phyloP scores from a whole-genome alignment of 2,888 invertebrate genomes.

The Limnephilus marmoratus region DNA sequence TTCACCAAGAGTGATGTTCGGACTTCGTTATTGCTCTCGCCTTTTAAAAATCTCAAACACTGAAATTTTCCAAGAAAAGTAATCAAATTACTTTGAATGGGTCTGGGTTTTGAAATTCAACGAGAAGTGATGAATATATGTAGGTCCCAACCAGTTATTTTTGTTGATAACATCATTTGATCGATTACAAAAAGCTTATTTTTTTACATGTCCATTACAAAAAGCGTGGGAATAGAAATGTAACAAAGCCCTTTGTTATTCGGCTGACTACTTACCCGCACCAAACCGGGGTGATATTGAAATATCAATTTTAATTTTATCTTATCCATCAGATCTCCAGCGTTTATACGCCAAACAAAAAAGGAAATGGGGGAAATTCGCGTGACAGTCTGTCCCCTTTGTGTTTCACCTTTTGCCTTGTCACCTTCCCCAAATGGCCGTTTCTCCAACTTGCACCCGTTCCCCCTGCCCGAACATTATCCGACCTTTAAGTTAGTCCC shows the following conservation, averaged over 20 bases:
- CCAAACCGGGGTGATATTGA: conserved; percentile 37
- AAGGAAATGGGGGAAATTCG: conserved; percentile 49
- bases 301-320: conserved; percentile 49
- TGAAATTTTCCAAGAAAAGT: neutral
- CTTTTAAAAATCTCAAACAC: neutral
- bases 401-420: conserved; percentile 50
- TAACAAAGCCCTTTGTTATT: neutral
- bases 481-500: neutral
- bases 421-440: conserved; percentile 50
- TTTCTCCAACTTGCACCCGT: conserved; percentile 46
- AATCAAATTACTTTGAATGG: neutral
- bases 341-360: conserved; percentile 49
- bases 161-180: neutral
- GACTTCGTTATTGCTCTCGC: neutral
- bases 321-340: conserved; percentile 48
- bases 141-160: neutral
- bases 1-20: too few species aligned
- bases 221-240: conserved; percentile 27
- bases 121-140: neutral
- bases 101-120: neutral
- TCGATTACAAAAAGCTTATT: neutral
- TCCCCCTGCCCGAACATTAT: neutral
- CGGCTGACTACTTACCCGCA: neutral
- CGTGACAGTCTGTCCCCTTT: conserved; percentile 45
- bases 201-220: neutral